Base-by-base conservation (phyloP, 2,888 invertebrate species). In the Hyles lineata region DNA sequence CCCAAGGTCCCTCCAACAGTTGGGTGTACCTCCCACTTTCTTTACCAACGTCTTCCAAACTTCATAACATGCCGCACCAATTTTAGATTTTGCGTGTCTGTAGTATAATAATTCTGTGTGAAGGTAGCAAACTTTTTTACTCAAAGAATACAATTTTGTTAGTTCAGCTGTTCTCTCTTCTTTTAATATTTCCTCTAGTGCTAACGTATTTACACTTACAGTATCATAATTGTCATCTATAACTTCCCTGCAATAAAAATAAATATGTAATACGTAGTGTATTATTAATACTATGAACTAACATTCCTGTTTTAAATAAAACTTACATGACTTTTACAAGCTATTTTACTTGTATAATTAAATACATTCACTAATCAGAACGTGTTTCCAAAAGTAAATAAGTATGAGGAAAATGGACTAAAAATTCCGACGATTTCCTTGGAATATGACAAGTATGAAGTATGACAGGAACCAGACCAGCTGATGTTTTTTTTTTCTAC, bases 1-100 rank as follows among this genome's bases (percentile, higher is more conserved):
- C n/a, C 94, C 94, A 58, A 94, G 84, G 63, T 92, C 92, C 73
- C 84, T 87, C 93, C 94, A 94, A 32, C 89, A 90, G 80, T 93
- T 88, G 3, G 87, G 89, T 19, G 91, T 87, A 4, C 94, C 93
- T 32, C 93, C 93, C 7, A 94, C 83, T 80, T 87, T 89, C 74
- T 90, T 93, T 7, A 94, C 84, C 23, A 94, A 76, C 2, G 84
- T 89, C 76, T 85, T 89, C 94, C 94, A 94, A 52, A 90, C 88
- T 74, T 92, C 90, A 76, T 91, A 92, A 76, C 93, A 93, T 11
- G 87, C 86, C 70, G 83, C 72, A 43, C 94, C 93, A 79, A 90
- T 87, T 58, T 89, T 87, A 8, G 92, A 87, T 74, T 90, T 90
- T 1, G 88, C 78, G 77, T 93, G 90, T 55, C 94, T 85, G 76